Percentiles rank a stretch among this genome's conserved stretches.
phyloP scores from a whole-genome alignment of 2,113 vertebrate genomes.

The Cromileptes altivelis region DNA sequence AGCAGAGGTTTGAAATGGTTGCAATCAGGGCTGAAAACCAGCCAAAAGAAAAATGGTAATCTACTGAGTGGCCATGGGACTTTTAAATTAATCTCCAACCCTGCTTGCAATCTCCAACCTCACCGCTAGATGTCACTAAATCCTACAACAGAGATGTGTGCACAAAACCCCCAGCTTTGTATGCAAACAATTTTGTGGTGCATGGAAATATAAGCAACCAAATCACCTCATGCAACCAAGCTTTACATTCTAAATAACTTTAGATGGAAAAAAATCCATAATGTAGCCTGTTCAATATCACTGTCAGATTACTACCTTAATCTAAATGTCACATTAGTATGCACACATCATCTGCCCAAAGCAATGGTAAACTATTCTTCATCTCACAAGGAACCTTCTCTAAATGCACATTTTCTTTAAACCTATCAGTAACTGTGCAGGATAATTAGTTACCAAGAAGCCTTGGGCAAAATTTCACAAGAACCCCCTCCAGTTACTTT shows the following conservation, averaged over 20 bases:
- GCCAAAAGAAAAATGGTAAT: no score
- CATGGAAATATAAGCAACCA: not conserved
- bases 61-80: no score
- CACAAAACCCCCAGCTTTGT: not conserved
- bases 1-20: no score
- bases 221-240: not conserved
- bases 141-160: not conserved
- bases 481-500: not conserved
- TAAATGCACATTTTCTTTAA: not conserved
- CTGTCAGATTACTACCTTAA: not conserved
- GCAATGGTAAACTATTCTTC: not conserved
- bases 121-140: no score
- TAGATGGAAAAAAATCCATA: not conserved
- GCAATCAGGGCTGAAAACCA: no score
- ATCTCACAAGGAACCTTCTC: not conserved
- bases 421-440: not conserved
- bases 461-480: slow-evolving; percentile 1
- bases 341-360: not conserved
- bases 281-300: not conserved
- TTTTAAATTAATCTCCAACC: no score
- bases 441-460: slow-evolving; percentile 7
- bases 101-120: no score
- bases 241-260: not conserved
- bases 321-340: not conserved
- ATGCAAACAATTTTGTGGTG: not conserved